These are phyloP conservation scores for Phymatocera aterrima DNA, from an alignment of 2,888 invertebrate species.

Conservation along the genomic window DNA sequence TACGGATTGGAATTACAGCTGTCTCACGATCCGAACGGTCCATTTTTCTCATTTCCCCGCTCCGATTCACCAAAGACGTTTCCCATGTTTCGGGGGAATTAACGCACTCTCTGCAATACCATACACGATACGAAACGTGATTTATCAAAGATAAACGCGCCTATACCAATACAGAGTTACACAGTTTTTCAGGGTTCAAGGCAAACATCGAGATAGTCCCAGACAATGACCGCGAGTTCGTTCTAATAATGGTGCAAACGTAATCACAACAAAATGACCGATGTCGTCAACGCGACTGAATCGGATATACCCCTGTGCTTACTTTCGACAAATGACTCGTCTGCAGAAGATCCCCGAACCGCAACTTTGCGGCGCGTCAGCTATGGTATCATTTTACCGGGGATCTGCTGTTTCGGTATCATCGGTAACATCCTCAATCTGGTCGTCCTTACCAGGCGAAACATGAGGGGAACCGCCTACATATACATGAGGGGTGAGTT, in stretches of 20 bases:
- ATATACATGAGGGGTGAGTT: conserved; percentile 86
- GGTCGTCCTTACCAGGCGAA: conserved; percentile 85
- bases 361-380: conserved; percentile 79
- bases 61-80: not conserved
- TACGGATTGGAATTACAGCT: not conserved
- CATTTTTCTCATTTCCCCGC: not conserved
- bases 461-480: conserved; percentile 88
- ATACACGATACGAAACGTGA: too few relatives aligned
- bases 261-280: conserved; percentile 53
- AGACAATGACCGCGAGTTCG: not conserved
- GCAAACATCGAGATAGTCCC: too few relatives aligned
- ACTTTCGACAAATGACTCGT: conserved; percentile 61
- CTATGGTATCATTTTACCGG: conserved; percentile 82
- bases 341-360: conserved; percentile 79
- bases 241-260: conserved; percentile 15
- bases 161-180: too few relatives aligned
- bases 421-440: conserved; percentile 88
- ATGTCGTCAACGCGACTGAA: conserved; percentile 55
- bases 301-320: conserved; percentile 56
- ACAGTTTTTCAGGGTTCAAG: too few relatives aligned
- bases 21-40: too few relatives aligned
- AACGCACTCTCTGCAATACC: too few relatives aligned
- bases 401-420: conserved; percentile 84
- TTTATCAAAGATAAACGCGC: too few relatives aligned
- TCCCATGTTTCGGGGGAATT: too few relatives aligned